These are phyloP conservation scores for Lepidochitona cinerea DNA, from an alignment of 2,888 invertebrate species.

Conservation along the genomic window DNA sequence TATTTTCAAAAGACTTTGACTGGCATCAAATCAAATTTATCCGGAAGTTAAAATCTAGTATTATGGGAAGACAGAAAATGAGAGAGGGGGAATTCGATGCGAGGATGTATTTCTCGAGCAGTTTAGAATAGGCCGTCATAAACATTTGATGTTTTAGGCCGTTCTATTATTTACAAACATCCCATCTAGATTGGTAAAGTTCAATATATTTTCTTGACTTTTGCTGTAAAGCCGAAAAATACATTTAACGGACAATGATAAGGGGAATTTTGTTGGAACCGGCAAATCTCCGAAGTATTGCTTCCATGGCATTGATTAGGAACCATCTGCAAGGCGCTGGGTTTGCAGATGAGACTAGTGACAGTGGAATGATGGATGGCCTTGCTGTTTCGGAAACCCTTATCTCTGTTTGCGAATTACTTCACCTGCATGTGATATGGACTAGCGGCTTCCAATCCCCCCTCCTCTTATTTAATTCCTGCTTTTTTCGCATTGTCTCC, in stretches of 20 bases:
- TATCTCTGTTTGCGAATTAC: conserved; percentile 1
- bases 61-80: too few relatives aligned
- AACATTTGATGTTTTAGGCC: too few relatives aligned
- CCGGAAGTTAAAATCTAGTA: too few relatives aligned
- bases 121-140: too few relatives aligned
- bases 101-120: too few relatives aligned
- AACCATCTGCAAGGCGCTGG: not conserved
- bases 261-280: not conserved
- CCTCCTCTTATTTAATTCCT: not conserved
- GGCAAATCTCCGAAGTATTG: conserved; percentile 3
- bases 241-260: conserved; percentile 1
- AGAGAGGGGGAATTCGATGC: too few relatives aligned
- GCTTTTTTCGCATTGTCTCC: not conserved
- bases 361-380: not conserved
- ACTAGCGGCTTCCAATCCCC: not conserved
- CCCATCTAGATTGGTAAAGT: not conserved
- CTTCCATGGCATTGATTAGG: conserved; percentile 5
- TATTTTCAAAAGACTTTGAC: not conserved
- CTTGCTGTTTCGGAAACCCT: not conserved
- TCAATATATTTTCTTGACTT: not conserved
- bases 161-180: too few relatives aligned
- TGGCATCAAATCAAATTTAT: too few relatives aligned
- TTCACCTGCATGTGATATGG: not conserved
- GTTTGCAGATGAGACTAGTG: not conserved
- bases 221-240: not conserved